Base-by-base conservation (phyloP, 2,888 invertebrate genomes). In the Epinotia ramella region DNA sequence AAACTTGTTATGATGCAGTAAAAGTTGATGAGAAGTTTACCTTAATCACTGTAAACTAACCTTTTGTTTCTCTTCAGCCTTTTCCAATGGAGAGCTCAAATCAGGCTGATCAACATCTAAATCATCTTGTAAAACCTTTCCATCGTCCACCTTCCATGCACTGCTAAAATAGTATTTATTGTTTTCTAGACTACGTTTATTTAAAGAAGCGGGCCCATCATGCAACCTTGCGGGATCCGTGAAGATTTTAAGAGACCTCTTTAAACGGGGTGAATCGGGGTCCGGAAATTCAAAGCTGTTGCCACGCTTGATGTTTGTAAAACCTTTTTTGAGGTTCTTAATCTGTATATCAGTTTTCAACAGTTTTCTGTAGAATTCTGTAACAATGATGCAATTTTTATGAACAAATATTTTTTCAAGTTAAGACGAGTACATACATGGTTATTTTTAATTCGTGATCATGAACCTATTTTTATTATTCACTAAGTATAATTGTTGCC, bases 341-440 rank as follows among this genome's bases (percentile, higher is more conserved):
- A 94, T 92, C 74, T 91, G 86, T 0, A 84, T 86, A 18, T 94
- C 93, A 0, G 92, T 91, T 81, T 89, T 79, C 2, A 91, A 78
- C 0, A 94, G 84, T 77, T 90, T 91, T 67, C 87, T 89, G 82
- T 90, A 93, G 77, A 94, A 94, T 62, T 89, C 94, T 94, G 82
- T 12, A 57, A 57, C 20, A 40, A 20, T 62, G n/a, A 63, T 18
- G 40, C 44, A 12, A 44, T n/a, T n/a, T 28, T 3, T 24, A 28
- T 0, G 12, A 7, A 56, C 3, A 18, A 56, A 7, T 18, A 7
- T 16, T 3, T 13, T 56, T 4, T 56, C 6, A 18, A 18, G 6
- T 7, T 33, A 7, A 7, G 33, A 33, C 7, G 33, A 33, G 33
- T 33, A 2, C 24, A 7, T 33, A 33, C 9, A 40, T 9, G 40